Conservation (phyloP, 2,888 invertebrate genomes). For the Sarcophaga rosellei region DNA sequence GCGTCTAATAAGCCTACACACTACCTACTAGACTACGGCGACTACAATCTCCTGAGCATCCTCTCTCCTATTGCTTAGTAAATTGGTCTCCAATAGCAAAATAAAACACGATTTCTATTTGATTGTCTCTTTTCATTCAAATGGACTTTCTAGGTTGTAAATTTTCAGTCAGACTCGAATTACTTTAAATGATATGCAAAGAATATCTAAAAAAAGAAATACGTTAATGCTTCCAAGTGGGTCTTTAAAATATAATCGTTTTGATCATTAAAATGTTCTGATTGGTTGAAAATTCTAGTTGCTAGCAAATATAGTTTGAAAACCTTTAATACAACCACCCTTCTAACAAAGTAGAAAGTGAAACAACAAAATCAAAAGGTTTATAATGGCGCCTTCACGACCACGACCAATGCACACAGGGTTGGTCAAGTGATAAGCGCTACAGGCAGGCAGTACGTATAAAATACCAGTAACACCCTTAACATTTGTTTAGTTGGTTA, state of each 20-base stretch:
- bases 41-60: too few relatives aligned
- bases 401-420: slow-evolving; percentile 78
- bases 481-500: slow-evolving; percentile 78
- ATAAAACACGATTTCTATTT: too few relatives aligned
- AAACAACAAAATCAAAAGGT: slow-evolving; percentile 69
- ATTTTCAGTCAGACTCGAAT: too few relatives aligned
- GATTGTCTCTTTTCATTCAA: too few relatives aligned
- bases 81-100: too few relatives aligned
- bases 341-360: slow-evolving; percentile 68
- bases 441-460: slow-evolving; percentile 67
- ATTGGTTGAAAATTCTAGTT: slow-evolving; percentile 72
- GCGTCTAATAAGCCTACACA: too few relatives aligned
- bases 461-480: slow-evolving; percentile 78
- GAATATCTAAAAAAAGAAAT: neutral
- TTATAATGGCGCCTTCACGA: slow-evolving; percentile 79
- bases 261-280: slow-evolving; percentile 77
- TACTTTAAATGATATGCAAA: neutral
- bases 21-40: too few relatives aligned
- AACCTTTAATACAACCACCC: slow-evolving; percentile 44
- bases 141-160: too few relatives aligned
- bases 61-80: too few relatives aligned
- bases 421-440: slow-evolving; percentile 72
- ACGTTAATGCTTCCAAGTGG: slow-evolving; percentile 42
- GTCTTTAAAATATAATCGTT: slow-evolving; percentile 68
- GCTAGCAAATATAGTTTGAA: slow-evolving; percentile 50